phyloP scores from a whole-genome alignment of 2,888 invertebrate species.

The Artemia sinica region DNA sequence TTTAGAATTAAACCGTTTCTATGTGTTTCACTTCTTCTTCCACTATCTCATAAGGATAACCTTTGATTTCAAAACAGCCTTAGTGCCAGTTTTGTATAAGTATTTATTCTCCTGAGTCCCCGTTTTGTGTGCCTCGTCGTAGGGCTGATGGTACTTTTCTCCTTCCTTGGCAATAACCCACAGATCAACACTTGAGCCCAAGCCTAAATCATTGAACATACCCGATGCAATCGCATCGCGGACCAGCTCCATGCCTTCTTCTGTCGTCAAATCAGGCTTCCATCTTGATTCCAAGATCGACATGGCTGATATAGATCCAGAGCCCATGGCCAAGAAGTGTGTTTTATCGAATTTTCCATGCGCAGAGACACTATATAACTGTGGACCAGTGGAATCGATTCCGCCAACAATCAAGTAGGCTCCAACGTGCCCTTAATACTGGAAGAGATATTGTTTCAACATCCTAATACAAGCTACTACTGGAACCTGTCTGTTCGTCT shows the following conservation, averaged over 20 bases:
- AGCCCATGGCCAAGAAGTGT: conserved; percentile 91
- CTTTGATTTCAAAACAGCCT: too few relatives aligned
- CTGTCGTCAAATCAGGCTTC: conserved; percentile 60
- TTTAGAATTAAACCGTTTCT: too few relatives aligned
- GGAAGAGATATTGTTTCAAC: conserved; percentile 82
- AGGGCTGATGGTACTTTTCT: conserved; percentile 67
- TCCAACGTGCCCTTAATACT: conserved; percentile 82
- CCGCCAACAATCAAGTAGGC: conserved; percentile 91
- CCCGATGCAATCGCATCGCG: conserved; percentile 88
- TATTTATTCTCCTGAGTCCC: conserved; percentile 38
- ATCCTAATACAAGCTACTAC: conserved; percentile 78
- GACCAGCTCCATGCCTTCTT: conserved; percentile 73
- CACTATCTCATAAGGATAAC: too few relatives aligned
- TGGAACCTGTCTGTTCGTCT: conserved; percentile 72
- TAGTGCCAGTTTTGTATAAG: too few relatives aligned
- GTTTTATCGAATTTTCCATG: conserved; percentile 84
- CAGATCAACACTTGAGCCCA: conserved; percentile 85
- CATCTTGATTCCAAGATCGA: conserved; percentile 81
- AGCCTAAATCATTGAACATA: conserved; percentile 93
- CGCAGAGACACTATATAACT: conserved; percentile 79
- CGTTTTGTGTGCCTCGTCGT: conserved; percentile 61
- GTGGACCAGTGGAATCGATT: conserved; percentile 73
- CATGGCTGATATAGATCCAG: conserved; percentile 91
- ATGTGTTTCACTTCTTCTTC: too few relatives aligned
- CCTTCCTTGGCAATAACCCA: conserved; percentile 71